These are phyloP conservation scores for Papilio dardanus DNA, from an alignment of 1,140 invertebrate genomes.

Conservation along the genomic window DNA sequence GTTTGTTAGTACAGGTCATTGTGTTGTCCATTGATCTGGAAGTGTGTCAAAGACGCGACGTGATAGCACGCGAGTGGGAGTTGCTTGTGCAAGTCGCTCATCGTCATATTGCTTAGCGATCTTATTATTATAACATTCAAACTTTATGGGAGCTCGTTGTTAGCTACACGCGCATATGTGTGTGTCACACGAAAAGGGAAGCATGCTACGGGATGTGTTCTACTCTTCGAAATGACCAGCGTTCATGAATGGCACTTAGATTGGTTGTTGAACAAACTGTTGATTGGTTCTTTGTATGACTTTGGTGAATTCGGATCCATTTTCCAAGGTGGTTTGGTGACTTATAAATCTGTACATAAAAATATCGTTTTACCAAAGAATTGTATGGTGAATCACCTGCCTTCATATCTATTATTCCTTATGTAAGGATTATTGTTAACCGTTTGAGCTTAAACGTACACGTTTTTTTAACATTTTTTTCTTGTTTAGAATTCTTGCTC, in stretches of 20 bases:
- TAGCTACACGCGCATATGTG: too few species aligned
- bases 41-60: conserved; percentile 77
- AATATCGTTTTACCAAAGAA: neutral
- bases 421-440: neutral
- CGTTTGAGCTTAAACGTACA: neutral
- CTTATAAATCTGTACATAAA: too few species aligned
- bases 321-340: too few species aligned
- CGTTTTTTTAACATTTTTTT: neutral
- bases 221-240: too few species aligned
- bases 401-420: neutral
- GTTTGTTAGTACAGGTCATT: conserved; percentile 46
- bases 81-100: conserved; percentile 55
- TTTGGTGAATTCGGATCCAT: neutral
- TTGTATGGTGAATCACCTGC: neutral
- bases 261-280: conserved; percentile 4
- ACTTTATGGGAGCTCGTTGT: neutral
- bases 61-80: conserved; percentile 62
- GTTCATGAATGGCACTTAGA: neutral
- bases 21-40: conserved; percentile 63
- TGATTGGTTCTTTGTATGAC: neutral
- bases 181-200: too few species aligned
- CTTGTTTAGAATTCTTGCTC: neutral
- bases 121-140: conserved; percentile 4
- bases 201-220: too few species aligned
- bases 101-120: conserved; percentile 51